Conservation (phyloP, 2,113 vertebrate genomes). For the Prunella fulvescens region DNA sequence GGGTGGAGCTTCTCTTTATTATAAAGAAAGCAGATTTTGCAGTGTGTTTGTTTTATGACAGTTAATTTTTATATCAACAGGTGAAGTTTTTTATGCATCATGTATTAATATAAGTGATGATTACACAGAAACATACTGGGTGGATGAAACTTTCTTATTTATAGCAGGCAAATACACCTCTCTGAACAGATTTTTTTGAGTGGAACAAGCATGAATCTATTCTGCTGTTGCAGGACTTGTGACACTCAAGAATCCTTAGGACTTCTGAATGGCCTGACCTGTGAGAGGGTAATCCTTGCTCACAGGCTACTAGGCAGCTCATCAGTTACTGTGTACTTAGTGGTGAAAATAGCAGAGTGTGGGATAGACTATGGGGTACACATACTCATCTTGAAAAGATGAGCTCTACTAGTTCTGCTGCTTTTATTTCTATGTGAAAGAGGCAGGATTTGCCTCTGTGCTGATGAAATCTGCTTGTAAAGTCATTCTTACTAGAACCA, state of each 20-base stretch:
- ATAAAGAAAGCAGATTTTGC: conserved; percentile 1
- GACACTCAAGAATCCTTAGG: not conserved
- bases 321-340: not conserved
- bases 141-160: not conserved
- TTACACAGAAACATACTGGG: not conserved
- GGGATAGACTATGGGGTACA: not conserved
- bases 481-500: not conserved
- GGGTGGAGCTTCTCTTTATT: not conserved
- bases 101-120: not conserved
- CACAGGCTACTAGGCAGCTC: not conserved
- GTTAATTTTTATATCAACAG: not conserved
- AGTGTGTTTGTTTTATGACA: not conserved
- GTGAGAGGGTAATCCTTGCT: not conserved
- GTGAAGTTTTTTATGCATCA: not conserved
- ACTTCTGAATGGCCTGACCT: not conserved
- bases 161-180: not conserved
- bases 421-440: not conserved
- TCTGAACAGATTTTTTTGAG: not conserved
- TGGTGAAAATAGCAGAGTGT: not conserved
- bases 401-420: not conserved
- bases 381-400: not conserved
- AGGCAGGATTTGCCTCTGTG: not conserved
- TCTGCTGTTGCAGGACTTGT: not conserved
- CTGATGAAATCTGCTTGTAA: not conserved
- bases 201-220: not conserved